Evolutionary conservation across 2,797 vertebrate genomes (phyloP).

Genomic region (Falco rusticolus): DNA sequence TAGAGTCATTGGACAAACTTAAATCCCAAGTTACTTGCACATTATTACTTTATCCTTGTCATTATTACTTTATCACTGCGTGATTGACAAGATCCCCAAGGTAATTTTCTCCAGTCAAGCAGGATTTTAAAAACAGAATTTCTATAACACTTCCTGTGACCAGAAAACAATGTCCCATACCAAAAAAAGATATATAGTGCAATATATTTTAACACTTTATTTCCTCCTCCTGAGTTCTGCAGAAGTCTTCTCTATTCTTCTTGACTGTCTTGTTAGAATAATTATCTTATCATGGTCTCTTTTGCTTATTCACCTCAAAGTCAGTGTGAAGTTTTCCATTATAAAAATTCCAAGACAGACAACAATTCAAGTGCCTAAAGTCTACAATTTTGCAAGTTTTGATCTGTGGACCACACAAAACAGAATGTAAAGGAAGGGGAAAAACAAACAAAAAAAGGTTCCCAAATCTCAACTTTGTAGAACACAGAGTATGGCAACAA

Average conservation of each 20-base stretch:
- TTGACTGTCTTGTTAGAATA: neutral
- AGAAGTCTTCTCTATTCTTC: neutral
- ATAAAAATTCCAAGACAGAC: neutral
- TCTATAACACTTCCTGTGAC: neutral
- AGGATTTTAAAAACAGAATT: neutral
- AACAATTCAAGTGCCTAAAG: neutral
- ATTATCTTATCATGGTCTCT: neutral
- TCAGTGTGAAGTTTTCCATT: neutral
- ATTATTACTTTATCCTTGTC: neutral
- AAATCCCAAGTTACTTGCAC: neutral
- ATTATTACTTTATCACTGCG: neutral
- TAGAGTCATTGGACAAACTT: neutral
- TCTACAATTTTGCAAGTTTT: neutral
- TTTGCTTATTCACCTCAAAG: neutral
- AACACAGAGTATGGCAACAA: neutral
- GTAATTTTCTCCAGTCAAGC: neutral
- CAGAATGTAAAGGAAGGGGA: neutral
- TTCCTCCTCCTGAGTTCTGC: neutral
- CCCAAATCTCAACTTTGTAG: neutral
- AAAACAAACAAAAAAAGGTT: neutral
- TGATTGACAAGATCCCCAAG: neutral
- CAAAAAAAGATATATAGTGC: neutral
- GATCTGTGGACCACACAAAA: neutral
- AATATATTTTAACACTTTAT: neutral
- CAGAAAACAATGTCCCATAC: neutral